Evolutionary conservation across 2,113 vertebrate species (phyloP), one percentile per base, ranked within the genome.

Genomic region (Loxodonta africana): DNA sequence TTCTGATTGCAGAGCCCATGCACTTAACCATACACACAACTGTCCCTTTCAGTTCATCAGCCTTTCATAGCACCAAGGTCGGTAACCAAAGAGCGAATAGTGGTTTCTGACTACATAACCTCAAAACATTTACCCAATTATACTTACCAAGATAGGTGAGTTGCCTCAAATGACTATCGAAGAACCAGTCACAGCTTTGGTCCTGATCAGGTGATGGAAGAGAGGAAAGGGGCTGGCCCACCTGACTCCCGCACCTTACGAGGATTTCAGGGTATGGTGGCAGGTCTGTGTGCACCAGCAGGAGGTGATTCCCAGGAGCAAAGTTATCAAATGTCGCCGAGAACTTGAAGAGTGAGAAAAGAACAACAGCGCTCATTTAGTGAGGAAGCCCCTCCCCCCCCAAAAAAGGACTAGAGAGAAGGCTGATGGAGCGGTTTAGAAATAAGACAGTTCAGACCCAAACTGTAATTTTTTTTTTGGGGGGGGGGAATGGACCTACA

Each of bases 71-170:
- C 10, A 44, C 81, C 46, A 23, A 17, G 7, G 33, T 71, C 15
- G 23, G 2, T 25, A 71, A 90, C 30, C 81, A n/a, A 77, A 74
- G 1, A 86, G 44, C 41, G 1, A 95, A 53, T 0, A 1, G 46
- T 33, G 8, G 53, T 67, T 93, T 96, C 65, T 88, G 15, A 62
- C 8, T 78, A 5, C 0, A 2, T 33, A 20, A 5, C 37, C 62
- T 91, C 48, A 90, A 77, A 48, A 73, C 37, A 0, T 20, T n/a
- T 28, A 21, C 33, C 5, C 62, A 33, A 1, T 33, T 67, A n/a
- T 17, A 97, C 98, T 98, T 98, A 99, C 99, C 98, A 91, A 99
- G 71, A 25, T 99, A 99, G 33, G 95, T 98, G 74, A 99, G 57
- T 14, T 96, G 98, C 57, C 95, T 91, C 73, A 92, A 30, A 0